These are phyloP conservation scores for Andrena fulva DNA, from an alignment of 2,888 invertebrate genomes.

Conservation along the genomic window DNA sequence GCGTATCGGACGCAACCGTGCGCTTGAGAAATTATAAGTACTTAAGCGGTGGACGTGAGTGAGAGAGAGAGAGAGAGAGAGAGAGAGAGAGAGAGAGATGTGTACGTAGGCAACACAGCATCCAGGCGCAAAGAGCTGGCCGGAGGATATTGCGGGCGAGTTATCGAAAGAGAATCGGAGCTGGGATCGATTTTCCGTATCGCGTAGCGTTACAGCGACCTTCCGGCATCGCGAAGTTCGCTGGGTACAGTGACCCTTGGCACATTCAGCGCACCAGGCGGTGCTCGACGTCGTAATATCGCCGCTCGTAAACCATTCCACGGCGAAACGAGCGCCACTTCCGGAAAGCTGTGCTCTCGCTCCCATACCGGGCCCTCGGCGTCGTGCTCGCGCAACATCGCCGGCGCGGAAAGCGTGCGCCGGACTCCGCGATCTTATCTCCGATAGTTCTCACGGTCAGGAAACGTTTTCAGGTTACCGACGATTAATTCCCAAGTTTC, in stretches of 20 bases:
- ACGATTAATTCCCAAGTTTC: constrained; percentile 19
- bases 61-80: background rate
- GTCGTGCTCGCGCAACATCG: constrained; percentile 52
- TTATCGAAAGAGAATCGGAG: constrained; percentile 47
- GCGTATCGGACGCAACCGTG: background rate
- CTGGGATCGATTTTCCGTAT: constrained; percentile 67
- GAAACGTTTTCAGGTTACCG: constrained; percentile 22
- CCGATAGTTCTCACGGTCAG: constrained; percentile 34
- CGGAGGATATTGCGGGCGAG: constrained; percentile 25
- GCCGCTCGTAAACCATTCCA: constrained; percentile 70
- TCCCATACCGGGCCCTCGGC: constrained; percentile 33
- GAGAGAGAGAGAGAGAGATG: background rate
- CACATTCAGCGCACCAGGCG: constrained; percentile 48
- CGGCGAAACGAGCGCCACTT: constrained; percentile 70
- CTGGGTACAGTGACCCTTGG: constrained; percentile 74
- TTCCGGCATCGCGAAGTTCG: constrained; percentile 65
- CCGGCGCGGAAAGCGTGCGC: constrained; percentile 45
- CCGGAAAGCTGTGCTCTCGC: constrained; percentile 63
- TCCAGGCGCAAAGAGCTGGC: background rate
- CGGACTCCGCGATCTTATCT: constrained; percentile 42
- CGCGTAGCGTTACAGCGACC: constrained; percentile 60
- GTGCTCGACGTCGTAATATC: constrained; percentile 64
- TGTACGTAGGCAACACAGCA: constrained; percentile 1
- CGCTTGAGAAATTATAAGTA: too few species aligned
- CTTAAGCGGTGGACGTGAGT: background rate